phyloP scores from a whole-genome alignment of 2,888 invertebrate species.

The Orthosia gothica region DNA sequence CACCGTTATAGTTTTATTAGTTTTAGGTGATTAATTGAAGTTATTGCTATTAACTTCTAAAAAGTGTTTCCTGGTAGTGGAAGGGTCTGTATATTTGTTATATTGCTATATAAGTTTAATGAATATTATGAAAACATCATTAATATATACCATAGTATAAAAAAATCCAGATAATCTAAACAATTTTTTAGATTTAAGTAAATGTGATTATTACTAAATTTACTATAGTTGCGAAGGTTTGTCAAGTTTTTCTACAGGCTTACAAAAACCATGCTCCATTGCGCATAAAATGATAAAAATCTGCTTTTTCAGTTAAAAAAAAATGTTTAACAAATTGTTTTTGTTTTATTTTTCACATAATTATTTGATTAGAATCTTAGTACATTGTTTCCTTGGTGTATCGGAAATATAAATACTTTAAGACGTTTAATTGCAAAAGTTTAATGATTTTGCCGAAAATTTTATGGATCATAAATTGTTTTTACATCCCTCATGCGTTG shows the following conservation, averaged over 20 bases:
- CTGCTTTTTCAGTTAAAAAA: background rate
- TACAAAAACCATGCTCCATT: slow-evolving; percentile 19
- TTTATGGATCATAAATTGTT: slow-evolving; percentile 72
- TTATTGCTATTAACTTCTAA: background rate
- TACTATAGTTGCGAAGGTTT: background rate
- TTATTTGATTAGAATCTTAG: slow-evolving; percentile 44
- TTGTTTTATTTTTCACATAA: slow-evolving; percentile 23
- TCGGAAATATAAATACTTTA: slow-evolving; percentile 54
- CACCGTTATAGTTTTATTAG: background rate
- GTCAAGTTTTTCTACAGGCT: background rate
- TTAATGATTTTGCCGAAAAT: slow-evolving; percentile 70
- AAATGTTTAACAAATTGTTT: slow-evolving; percentile 41
- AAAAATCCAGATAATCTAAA: background rate
- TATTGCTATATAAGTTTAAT: background rate
- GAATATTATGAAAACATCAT: background rate
- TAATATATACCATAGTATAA: too few relatives aligned
- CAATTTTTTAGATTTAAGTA: background rate
- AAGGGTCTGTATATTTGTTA: background rate
- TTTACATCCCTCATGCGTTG: slow-evolving; percentile 61
- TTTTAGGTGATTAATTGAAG: background rate
- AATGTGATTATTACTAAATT: background rate
- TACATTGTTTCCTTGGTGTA: slow-evolving; percentile 31
- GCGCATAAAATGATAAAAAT: slow-evolving; percentile 23
- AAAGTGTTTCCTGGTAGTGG: too few relatives aligned
- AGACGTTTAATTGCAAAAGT: slow-evolving; percentile 65